A percentile compares a stretch with the other conserved stretches of the same genome.
phyloP scores from a whole-genome alignment of 2,113 vertebrate species.

The Thryonomys swinderianus region DNA sequence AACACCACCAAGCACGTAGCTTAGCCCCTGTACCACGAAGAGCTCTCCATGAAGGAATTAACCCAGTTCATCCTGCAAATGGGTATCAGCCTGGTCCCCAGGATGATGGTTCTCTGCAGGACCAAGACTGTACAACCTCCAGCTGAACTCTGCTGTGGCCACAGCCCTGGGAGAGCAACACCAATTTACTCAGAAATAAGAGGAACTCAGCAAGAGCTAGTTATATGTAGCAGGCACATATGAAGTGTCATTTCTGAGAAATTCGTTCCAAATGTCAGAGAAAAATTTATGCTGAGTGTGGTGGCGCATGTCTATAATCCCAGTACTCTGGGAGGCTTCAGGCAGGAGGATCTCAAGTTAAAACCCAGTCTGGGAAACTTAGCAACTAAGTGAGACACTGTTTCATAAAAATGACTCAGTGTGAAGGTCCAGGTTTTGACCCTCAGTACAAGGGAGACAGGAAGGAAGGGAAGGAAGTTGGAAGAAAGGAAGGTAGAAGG shows the following conservation, averaged over 20 bases:
- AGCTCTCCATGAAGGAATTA: neutral
- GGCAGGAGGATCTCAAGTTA: neutral
- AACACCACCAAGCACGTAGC: neutral
- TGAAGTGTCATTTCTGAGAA: constrained; percentile 9
- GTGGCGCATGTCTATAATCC: neutral
- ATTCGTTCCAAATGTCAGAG: neutral
- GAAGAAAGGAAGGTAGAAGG: neutral
- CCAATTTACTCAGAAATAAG: neutral
- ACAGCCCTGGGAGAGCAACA: neutral
- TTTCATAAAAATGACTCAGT: neutral
- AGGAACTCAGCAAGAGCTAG: neutral
- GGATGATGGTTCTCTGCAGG: neutral
- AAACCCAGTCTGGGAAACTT: neutral
- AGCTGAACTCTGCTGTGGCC: neutral
- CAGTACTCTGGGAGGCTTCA: neutral
- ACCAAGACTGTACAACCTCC: neutral
- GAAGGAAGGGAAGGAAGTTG: neutral
- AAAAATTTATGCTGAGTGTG: neutral
- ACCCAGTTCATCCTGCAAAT: neutral
- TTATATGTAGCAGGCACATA: neutral
- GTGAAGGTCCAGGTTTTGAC: neutral
- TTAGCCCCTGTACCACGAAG: neutral
- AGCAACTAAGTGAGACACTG: neutral
- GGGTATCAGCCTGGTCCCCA: neutral
- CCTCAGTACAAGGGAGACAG: neutral